Conservation (phyloP, 1,140 invertebrate genomes). For the Camponotus pennsylvanicus region DNA sequence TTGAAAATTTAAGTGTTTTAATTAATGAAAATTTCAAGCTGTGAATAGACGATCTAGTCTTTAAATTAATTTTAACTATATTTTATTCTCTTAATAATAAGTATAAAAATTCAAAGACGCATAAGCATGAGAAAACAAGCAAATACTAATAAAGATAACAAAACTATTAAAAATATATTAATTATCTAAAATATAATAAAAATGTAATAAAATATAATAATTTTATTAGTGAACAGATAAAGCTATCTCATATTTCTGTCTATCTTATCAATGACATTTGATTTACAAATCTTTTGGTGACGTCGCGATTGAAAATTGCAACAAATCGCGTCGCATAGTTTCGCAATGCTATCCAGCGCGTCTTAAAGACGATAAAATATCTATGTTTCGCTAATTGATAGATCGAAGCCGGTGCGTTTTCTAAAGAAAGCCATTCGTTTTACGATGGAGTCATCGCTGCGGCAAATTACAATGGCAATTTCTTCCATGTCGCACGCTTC, state of each 20-base stretch:
- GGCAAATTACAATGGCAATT: conserved; percentile 63
- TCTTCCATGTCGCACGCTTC: conserved; percentile 50
- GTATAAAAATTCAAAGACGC: background rate
- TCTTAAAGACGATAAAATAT: conserved; percentile 70
- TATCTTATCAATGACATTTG: background rate
- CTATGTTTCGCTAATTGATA: conserved; percentile 78
- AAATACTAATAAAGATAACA: background rate
- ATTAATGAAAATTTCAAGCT: background rate
- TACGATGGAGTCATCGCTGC: conserved; percentile 38
- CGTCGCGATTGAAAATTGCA: conserved; percentile 10
- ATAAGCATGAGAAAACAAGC: too few species aligned
- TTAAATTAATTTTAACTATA: conserved; percentile 6
- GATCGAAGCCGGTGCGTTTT: conserved; percentile 74
- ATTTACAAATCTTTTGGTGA: background rate
- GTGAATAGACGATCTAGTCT: background rate
- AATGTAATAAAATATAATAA: background rate
- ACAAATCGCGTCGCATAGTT: background rate
- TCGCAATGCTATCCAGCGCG: conserved; percentile 4
- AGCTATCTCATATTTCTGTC: background rate
- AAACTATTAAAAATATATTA: background rate
- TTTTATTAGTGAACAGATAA: background rate
- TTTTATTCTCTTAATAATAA: conserved; percentile 1
- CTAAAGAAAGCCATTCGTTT: conserved; percentile 78
- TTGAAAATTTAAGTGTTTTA: background rate
- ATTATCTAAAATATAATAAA: background rate